phyloP scores from a whole-genome alignment of 2,888 invertebrate genomes.

The Cremastinae sp. region DNA sequence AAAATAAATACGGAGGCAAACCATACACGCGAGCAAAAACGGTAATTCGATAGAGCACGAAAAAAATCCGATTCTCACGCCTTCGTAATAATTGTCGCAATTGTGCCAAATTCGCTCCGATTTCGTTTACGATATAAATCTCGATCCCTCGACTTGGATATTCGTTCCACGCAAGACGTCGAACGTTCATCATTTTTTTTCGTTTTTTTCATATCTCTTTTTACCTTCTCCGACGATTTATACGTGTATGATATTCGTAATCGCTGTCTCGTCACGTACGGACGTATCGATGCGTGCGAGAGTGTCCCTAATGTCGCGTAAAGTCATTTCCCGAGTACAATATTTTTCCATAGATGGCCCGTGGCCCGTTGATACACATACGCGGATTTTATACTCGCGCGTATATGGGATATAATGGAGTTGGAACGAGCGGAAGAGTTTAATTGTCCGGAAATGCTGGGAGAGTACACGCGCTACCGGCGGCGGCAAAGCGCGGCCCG shows the following conservation, averaged over 20 bases:
- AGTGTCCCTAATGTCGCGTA: constrained; percentile 62
- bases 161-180: constrained; percentile 19
- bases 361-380: constrained; percentile 20
- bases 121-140: constrained; percentile 53
- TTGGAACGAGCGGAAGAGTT: constrained; percentile 67
- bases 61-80: not conserved
- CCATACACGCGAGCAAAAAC: constrained; percentile 51
- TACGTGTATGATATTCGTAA: constrained; percentile 15
- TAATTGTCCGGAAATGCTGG: constrained; percentile 65
- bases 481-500: constrained; percentile 22
- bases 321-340: constrained; percentile 63
- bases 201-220: not conserved
- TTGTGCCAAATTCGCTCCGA: constrained; percentile 53
- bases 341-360: constrained; percentile 60
- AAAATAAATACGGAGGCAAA: constrained; percentile 57
- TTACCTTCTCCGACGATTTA: constrained; percentile 8
- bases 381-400: constrained; percentile 24
- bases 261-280: constrained; percentile 49
- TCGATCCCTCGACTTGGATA: constrained; percentile 3
- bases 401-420: constrained; percentile 61
- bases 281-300: constrained; percentile 53
- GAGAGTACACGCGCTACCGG: constrained; percentile 31
- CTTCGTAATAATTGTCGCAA: constrained; percentile 51
- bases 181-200: constrained; percentile 5
- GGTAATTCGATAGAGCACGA: constrained; percentile 67